Evolutionary conservation across 2,113 vertebrate genomes (phyloP), one percentile per base, ranked within the genome.

Genomic region (Spheniscus mendiculus): DNA sequence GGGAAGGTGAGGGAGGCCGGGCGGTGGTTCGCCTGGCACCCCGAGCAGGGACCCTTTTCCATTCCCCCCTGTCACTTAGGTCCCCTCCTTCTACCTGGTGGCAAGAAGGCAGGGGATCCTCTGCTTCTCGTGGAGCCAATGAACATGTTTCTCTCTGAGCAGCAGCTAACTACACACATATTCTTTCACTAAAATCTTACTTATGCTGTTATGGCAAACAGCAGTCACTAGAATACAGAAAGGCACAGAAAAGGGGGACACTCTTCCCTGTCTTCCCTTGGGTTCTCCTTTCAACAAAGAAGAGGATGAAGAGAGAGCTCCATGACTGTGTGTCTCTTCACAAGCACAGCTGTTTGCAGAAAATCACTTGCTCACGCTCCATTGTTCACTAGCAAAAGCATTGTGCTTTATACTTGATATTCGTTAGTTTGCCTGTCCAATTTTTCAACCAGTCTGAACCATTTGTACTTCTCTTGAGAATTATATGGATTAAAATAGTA

Each of bases 311-410:
- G 36, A 53, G 42, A 21, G 30, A 62, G 2, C 2, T 47, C 15
- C 5, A 11, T 32, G 13, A 52, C 5, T 5, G 3, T 32, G 21
- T 45, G 44, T 55, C 22, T 83, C 49, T 66, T 66, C 61, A 61
- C 36, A 67, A 76, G 47, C 21, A 49, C 22, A 79, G 6, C 3
- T 88, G 14, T 65, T 89, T 73, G 30, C 34, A 81, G 36, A 89
- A 89, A 76, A 65, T 34, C 32, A 44, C 7, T 0, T 1, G 18
- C 29, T 86, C 12, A 18, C 0, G 0, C 19, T 72, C 34, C 3
- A 6, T 11, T 1, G 4, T 18, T 73, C 52, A 56, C 20, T 38
- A 69, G 25, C 6, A 56, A 89, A 83, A 73, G 0, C 11, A 23
- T 79, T 47, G 10, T 55, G 7, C 9, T 76, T 80, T 80, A 38